Conservation (phyloP, 2,888 invertebrate genomes). For the Aphrophora alni region DNA sequence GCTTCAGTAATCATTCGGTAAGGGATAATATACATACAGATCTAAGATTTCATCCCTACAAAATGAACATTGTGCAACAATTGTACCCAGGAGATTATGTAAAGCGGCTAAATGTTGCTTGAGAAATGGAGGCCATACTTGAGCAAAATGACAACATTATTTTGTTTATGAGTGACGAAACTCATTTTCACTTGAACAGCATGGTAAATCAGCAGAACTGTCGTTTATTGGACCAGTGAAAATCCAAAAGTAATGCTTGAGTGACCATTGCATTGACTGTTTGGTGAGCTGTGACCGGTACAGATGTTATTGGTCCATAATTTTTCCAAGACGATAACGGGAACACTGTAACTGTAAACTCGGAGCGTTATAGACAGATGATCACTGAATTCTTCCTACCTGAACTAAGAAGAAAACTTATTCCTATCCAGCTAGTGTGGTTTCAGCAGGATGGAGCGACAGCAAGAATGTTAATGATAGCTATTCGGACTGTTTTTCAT, state of each 20-base stretch:
- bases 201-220: conserved; percentile 25
- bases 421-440: not conserved
- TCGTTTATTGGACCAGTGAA: conserved; percentile 22
- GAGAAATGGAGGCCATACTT: conserved; percentile 7
- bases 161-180: conserved; percentile 28
- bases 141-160: conserved; percentile 12
- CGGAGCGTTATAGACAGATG: conserved; percentile 6
- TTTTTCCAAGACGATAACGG: conserved; percentile 26
- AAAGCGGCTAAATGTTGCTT: not conserved
- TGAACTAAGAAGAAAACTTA: not conserved
- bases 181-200: conserved; percentile 32
- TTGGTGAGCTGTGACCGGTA: not conserved
- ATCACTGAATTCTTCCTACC: not conserved
- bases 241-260: conserved; percentile 19
- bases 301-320: conserved; percentile 23
- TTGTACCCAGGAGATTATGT: conserved; percentile 19
- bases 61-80: conserved; percentile 25
- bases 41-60: conserved; percentile 25
- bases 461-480: not conserved
- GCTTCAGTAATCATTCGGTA: conserved; percentile 12
- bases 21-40: conserved; percentile 15
- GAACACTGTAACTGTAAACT: conserved; percentile 20
- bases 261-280: conserved; percentile 10
- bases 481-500: not conserved
- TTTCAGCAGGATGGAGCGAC: not conserved